Evolutionary conservation across 2,888 invertebrate genomes (phyloP).

Genomic region (Drosophila niveifrons): DNA sequence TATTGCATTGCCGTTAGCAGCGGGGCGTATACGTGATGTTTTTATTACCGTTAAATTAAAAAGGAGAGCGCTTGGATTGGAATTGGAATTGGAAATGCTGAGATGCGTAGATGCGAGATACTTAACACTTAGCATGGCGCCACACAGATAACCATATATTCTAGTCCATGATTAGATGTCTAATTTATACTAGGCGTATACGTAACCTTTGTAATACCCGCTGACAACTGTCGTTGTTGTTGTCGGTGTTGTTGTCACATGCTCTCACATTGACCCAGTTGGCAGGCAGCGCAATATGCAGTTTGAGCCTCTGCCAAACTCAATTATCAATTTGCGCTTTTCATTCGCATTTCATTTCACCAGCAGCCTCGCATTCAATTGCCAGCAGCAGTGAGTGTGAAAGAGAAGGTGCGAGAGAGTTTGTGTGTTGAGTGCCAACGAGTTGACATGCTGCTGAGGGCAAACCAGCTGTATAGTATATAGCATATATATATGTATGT

Average conservation of each 20-base stretch:
- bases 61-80: slow-evolving; percentile 19
- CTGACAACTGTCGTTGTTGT: slow-evolving; percentile 5
- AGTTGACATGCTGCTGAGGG: slow-evolving; percentile 19
- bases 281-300: slow-evolving; percentile 59
- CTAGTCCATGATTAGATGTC: slow-evolving; percentile 27
- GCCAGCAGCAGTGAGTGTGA: neutral
- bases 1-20: slow-evolving; percentile 64
- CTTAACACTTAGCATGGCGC: slow-evolving; percentile 44
- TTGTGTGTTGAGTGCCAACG: slow-evolving; percentile 16
- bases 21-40: slow-evolving; percentile 78
- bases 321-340: slow-evolving; percentile 77
- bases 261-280: slow-evolving; percentile 75
- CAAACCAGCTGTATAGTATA: slow-evolving; percentile 5
- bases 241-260: slow-evolving; percentile 28
- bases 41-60: slow-evolving; percentile 78
- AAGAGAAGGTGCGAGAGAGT: neutral
- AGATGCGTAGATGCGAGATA: slow-evolving; percentile 16
- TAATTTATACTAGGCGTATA: slow-evolving; percentile 25
- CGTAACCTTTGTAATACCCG: slow-evolving; percentile 5
- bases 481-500: neutral
- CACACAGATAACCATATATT: slow-evolving; percentile 40
- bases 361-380: slow-evolving; percentile 25
- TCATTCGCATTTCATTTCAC: slow-evolving; percentile 46
- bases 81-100: slow-evolving; percentile 32
- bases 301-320: slow-evolving; percentile 75